Conservation (phyloP, 2,888 invertebrate genomes). For the Synanthedon andrenaeformis region DNA sequence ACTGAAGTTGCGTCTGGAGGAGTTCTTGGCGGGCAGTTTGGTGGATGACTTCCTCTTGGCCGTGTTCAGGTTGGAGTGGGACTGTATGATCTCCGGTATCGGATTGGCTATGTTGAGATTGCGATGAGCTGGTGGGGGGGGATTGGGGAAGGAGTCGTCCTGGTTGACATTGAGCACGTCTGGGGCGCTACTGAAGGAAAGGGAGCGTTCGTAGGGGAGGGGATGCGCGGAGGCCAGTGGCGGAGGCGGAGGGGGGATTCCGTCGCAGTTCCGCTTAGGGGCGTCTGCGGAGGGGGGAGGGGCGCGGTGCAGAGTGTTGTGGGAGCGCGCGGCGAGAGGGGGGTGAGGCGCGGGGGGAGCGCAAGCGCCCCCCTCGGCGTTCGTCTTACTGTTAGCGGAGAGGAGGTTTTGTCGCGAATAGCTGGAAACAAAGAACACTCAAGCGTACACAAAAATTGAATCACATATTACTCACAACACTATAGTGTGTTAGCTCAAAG, state of each 20-base stretch:
- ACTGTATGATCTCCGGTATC: slow-evolving; percentile 55
- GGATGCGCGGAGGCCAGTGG: slow-evolving; percentile 13
- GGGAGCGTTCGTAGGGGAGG: slow-evolving; percentile 45
- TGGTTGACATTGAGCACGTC: slow-evolving; percentile 71
- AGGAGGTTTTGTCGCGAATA: slow-evolving; percentile 91
- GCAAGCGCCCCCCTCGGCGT: slow-evolving; percentile 68
- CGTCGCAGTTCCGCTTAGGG: slow-evolving; percentile 49
- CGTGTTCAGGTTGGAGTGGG: slow-evolving; percentile 53
- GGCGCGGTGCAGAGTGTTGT: slow-evolving; percentile 58
- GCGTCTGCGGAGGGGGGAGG: slow-evolving; percentile 27
- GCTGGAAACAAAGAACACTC: slow-evolving; percentile 61
- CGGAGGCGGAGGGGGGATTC: slow-evolving; percentile 8
- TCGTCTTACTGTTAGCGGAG: slow-evolving; percentile 80
- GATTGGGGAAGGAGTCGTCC: slow-evolving; percentile 26
- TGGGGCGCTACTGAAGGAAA: slow-evolving; percentile 66
- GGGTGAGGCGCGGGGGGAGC: slow-evolving; percentile 48
- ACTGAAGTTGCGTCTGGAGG: slow-evolving; percentile 40
- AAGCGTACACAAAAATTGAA: not conserved
- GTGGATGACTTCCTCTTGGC: slow-evolving; percentile 58
- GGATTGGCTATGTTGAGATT: slow-evolving; percentile 51
- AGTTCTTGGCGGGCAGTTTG: slow-evolving; percentile 59
- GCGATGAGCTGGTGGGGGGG: slow-evolving; percentile 33
- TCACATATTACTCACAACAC: too few species aligned
- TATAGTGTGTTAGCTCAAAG: too few species aligned
- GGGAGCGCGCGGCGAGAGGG: slow-evolving; percentile 68